Percentiles rank a stretch among this genome's conserved stretches.
Evolutionary conservation across 1,140 invertebrate genomes (phyloP).

Genomic region (Drosophila obscura): DNA sequence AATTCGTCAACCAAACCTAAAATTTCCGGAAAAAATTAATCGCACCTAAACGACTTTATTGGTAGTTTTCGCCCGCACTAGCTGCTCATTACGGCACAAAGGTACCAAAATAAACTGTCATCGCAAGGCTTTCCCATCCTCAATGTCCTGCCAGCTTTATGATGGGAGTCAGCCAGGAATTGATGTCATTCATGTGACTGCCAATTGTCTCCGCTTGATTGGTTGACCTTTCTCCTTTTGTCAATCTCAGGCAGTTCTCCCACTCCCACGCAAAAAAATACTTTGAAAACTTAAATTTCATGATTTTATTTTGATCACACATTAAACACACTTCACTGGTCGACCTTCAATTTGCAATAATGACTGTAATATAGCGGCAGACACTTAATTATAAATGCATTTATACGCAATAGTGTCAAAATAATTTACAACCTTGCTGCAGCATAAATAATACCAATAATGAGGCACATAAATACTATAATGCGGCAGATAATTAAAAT

Average conservation of each 20-base stretch:
- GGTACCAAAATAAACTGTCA: slow-evolving; percentile 37
- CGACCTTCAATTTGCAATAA: slow-evolving; percentile 31
- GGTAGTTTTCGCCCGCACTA: background rate
- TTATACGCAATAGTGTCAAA: slow-evolving; percentile 50
- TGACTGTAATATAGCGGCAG: slow-evolving; percentile 33
- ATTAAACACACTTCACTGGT: slow-evolving; percentile 19
- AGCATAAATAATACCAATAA: slow-evolving; percentile 42
- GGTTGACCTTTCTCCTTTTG: slow-evolving; percentile 9
- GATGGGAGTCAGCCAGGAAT: slow-evolving; percentile 13
- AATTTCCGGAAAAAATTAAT: no score
- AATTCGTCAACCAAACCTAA: no score
- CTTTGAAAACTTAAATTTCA: background rate
- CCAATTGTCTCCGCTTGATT: slow-evolving; percentile 35
- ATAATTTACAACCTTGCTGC: slow-evolving; percentile 40
- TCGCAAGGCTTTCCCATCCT: background rate
- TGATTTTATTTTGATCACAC: slow-evolving; percentile 27
- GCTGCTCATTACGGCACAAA: slow-evolving; percentile 28
- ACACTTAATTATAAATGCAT: slow-evolving; percentile 46
- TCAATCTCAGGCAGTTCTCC: background rate
- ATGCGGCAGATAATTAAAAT: background rate
- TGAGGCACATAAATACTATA: slow-evolving; percentile 40
- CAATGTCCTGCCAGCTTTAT: slow-evolving; percentile 5
- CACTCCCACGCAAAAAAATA: background rate
- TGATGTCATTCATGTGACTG: slow-evolving; percentile 15
- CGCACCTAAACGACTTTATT: slow-evolving; percentile 8